These are phyloP conservation scores for Thysanoteuthis rhombus DNA, from an alignment of 2,888 invertebrate species.

Conservation along the genomic window DNA sequence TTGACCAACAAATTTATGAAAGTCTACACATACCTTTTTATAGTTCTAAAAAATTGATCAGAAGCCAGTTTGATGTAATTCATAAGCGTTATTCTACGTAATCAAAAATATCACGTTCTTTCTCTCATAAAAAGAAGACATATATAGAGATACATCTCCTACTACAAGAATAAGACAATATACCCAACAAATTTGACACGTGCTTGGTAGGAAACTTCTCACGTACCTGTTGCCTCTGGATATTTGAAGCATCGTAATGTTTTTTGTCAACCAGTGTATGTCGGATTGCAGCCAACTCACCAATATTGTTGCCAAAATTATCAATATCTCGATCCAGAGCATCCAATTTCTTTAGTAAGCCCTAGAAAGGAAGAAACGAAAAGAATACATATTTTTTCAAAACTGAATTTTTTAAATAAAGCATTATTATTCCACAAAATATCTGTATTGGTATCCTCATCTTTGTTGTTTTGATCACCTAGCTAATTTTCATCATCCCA, in stretches of 20 bases:
- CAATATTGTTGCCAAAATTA: slow-evolving; percentile 80
- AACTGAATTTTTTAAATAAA: background rate
- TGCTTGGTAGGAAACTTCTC: background rate
- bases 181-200: too few species aligned
- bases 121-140: too few species aligned
- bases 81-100: too few species aligned
- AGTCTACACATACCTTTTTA: too few species aligned
- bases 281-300: slow-evolving; percentile 77
- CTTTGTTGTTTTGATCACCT: background rate
- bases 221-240: slow-evolving; percentile 73
- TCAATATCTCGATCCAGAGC: slow-evolving; percentile 83
- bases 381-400: background rate
- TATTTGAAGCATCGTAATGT: slow-evolving; percentile 84
- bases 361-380: slow-evolving; percentile 42
- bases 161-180: too few species aligned
- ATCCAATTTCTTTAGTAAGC: slow-evolving; percentile 83
- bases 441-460: background rate
- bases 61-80: too few species aligned
- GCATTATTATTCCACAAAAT: background rate
- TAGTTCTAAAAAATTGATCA: too few species aligned
- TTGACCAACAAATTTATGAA: too few species aligned
- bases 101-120: too few species aligned
- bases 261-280: slow-evolving; percentile 76
- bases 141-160: too few species aligned
- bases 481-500: background rate